phyloP scores from a whole-genome alignment of 2,888 invertebrate species.

The Diachrysia chrysitis region DNA sequence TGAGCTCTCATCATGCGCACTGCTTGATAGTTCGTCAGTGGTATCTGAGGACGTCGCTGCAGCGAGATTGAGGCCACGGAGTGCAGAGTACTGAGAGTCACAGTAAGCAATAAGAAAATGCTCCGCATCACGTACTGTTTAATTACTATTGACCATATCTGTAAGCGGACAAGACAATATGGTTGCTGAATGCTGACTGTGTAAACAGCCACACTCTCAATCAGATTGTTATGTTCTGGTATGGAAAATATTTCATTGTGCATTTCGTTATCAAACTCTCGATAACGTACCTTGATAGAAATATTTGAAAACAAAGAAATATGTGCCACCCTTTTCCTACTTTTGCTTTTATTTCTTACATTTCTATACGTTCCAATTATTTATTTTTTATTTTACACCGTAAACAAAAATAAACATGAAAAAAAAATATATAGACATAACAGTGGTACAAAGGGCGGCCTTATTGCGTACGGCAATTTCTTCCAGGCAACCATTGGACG shows the following conservation, averaged over 20 bases:
- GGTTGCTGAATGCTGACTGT: not conserved
- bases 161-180: not conserved
- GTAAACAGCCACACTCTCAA: conserved; percentile 7
- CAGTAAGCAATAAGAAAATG: conserved; percentile 11
- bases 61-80: conserved; percentile 11
- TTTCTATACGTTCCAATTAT: too few species aligned
- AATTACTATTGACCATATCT: conserved; percentile 10
- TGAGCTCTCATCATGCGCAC: not conserved
- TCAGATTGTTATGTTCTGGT: conserved; percentile 19
- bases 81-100: conserved; percentile 9
- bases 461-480: too few species aligned
- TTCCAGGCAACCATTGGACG: too few species aligned
- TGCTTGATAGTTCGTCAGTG: conserved; percentile 4
- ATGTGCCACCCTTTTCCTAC: not conserved
- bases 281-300: not conserved
- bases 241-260: conserved; percentile 8
- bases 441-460: too few species aligned
- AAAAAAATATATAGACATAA: too few species aligned
- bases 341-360: not conserved
- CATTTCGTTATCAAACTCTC: not conserved
- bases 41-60: conserved; percentile 20
- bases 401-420: too few species aligned
- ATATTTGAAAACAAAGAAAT: not conserved
- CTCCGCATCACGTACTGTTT: conserved; percentile 22
- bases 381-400: too few species aligned